Evolutionary conservation across 1,140 invertebrate species (phyloP).

Genomic region (Atta texana): DNA sequence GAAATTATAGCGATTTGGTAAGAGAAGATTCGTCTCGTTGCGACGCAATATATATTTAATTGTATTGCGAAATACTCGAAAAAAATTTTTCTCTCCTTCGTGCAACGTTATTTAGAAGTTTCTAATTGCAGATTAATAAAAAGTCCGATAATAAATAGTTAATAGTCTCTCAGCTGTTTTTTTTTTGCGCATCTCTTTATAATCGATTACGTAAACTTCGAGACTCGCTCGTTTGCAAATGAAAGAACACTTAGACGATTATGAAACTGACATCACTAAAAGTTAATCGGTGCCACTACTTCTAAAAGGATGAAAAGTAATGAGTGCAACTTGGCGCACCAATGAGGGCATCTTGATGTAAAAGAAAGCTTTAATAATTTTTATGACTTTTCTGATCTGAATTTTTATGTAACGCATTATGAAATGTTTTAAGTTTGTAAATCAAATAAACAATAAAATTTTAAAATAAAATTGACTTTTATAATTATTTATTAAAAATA

Average conservation of each 20-base stretch:
- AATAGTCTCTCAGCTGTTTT: conserved; percentile 43
- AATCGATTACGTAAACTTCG: conserved; percentile 43
- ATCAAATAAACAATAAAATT: background rate
- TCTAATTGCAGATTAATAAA: conserved; percentile 58
- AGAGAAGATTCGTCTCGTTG: background rate
- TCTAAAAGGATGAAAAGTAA: background rate
- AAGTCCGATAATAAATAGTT: conserved; percentile 33
- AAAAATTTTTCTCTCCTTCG: background rate
- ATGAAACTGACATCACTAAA: conserved; percentile 56
- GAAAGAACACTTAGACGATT: conserved; percentile 36
- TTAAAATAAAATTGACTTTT: too few species aligned
- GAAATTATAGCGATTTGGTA: conserved; percentile 28
- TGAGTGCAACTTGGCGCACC: too few species aligned
- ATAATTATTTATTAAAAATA: background rate
- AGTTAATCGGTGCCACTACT: conserved; percentile 21
- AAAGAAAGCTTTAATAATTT: background rate
- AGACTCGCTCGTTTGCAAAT: conserved; percentile 13
- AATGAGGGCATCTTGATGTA: background rate
- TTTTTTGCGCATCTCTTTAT: conserved; percentile 32
- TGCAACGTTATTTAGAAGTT: conserved; percentile 12
- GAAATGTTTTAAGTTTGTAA: background rate
- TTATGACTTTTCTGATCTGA: background rate
- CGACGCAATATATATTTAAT: background rate
- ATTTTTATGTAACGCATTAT: background rate
- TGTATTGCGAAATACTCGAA: background rate